A percentile compares a stretch with the other conserved stretches of the same genome.
phyloP scores from a whole-genome alignment of 2,888 invertebrate species.

The Ennomos erosarius region DNA sequence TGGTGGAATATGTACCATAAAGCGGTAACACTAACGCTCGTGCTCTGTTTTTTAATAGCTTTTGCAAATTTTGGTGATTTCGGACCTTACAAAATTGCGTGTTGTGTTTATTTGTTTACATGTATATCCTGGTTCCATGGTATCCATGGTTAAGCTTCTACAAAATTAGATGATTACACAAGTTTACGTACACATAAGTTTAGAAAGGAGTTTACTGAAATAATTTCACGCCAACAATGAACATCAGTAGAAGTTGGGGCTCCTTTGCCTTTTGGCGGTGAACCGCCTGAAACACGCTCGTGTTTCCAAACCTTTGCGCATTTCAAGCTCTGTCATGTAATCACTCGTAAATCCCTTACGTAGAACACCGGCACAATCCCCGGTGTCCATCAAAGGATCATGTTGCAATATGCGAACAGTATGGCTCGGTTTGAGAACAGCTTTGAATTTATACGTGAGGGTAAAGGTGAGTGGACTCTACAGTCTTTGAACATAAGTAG shows the following conservation, averaged over 20 bases:
- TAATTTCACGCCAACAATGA: constrained; percentile 8
- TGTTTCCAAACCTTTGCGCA: constrained; percentile 39
- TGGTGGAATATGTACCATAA: too few relatives aligned
- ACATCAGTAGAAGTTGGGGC: background rate
- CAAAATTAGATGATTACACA: too few relatives aligned
- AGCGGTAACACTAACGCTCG: too few relatives aligned
- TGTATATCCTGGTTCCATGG: too few relatives aligned
- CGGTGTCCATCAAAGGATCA: constrained; percentile 60
- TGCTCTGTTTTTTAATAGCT: too few relatives aligned
- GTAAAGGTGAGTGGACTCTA: too few relatives aligned
- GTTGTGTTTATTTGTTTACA: too few relatives aligned
- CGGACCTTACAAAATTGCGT: too few relatives aligned
- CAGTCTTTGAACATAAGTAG: too few relatives aligned
- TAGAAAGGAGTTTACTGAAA: constrained; percentile 1
- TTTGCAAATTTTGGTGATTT: too few relatives aligned
- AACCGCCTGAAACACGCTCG: constrained; percentile 18
- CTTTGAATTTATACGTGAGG: background rate
- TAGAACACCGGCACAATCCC: constrained; percentile 62
- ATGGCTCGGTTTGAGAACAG: constrained; percentile 6
- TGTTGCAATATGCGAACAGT: constrained; percentile 11
- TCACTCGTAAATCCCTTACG: constrained; percentile 60
- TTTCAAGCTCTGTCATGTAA: constrained; percentile 52
- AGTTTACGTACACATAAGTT: background rate
- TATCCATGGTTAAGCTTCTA: too few relatives aligned
- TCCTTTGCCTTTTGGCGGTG: constrained; percentile 23